Evolutionary conservation across 2,888 invertebrate species (phyloP), one percentile per base, ranked within the genome.

Genomic region (Lucinisca nassula): DNA sequence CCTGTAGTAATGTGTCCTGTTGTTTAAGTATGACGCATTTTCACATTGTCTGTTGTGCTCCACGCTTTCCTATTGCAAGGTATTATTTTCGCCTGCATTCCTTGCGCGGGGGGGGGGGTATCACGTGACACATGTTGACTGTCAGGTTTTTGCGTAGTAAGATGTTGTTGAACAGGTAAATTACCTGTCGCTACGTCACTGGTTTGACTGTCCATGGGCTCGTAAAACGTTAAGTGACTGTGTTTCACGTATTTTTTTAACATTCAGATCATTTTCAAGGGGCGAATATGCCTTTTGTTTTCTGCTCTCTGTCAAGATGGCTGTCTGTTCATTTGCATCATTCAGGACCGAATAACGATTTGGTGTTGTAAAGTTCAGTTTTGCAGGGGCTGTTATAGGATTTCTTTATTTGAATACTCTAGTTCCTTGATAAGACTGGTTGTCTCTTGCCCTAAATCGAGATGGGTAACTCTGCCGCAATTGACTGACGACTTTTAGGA

Each of bases 51-150:
- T 61, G 61, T 61, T 61, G 61, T 27, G 24, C 61, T 30, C 61
- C 24, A 61, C 61, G 61, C 30, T 61, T 61, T 61, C 61, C 61
- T 61, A 61, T 3, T 61, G 30, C 61, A 30, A 61, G 24, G 30
- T 14, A 61, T 14, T 30, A 24, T 4, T 27, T 61, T 61, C 61
- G 30, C 27, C 30, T 61, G 55, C 55, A 55, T 55, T 55, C 55
- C 55, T 55, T 12, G 24, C 55, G 55, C 12, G 55, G n/a, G 55
- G 21, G 55, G 55, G n/a, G 55, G 21, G 24, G 14, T 55, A n/a
- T 55, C 55, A 55, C 55, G 55, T 55, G 55, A 55, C 55, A 55
- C 55, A 55, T 55, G 55, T 55, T 55, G 55, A 55, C 55, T 55
- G 55, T 55, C 21, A 12, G 55, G 55, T n/a, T 55, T 21, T 55